Conservation (phyloP, 2,888 invertebrate genomes). For the Eristalinus sepulchralis region DNA sequence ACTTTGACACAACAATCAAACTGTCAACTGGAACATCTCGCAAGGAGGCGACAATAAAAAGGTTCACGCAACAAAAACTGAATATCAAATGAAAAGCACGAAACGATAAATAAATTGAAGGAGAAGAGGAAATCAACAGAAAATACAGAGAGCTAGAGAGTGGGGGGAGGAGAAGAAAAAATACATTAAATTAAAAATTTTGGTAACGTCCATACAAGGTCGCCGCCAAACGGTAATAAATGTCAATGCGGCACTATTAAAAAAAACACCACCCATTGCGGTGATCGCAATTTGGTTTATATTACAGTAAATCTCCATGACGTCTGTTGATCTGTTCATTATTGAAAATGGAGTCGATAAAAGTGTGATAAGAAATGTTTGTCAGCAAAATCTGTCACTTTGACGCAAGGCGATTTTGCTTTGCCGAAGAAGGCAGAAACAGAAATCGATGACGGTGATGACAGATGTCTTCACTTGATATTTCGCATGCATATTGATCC, state of each 20-base stretch:
- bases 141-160: background rate
- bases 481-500: background rate
- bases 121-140: background rate
- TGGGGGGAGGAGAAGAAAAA: background rate
- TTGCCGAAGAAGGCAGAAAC: background rate
- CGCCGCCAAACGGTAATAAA: conserved; percentile 17
- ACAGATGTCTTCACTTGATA: background rate
- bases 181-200: conserved; percentile 9
- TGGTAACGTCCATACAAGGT: conserved; percentile 13
- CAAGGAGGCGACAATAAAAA: background rate
- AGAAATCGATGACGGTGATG: background rate
- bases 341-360: background rate
- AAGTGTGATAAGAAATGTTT: background rate
- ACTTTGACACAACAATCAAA: background rate
- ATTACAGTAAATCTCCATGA: background rate
- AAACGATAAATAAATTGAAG: background rate
- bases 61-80: background rate
- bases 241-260: conserved; percentile 16
- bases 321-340: background rate
- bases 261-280: background rate
- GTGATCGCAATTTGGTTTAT: background rate
- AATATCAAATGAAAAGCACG: background rate
- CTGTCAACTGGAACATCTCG: background rate
- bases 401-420: background rate
- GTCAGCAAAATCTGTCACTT: background rate